Evolutionary conservation across 2,888 invertebrate species (phyloP).

Genomic region (Esperia sulphurella): DNA sequence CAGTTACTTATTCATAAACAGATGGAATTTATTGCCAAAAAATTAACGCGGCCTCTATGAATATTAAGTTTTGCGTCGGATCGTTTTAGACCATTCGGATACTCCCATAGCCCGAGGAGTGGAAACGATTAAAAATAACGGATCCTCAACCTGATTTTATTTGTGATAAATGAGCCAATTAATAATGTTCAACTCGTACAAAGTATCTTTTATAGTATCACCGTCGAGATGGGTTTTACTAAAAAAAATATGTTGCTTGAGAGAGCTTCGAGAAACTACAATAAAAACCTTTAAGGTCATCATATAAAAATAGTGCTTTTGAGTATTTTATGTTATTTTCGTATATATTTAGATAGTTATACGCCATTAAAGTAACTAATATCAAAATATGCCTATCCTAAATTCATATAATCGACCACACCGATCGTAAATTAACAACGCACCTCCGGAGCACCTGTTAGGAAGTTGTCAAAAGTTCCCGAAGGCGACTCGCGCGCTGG

Average conservation of each 20-base stretch:
- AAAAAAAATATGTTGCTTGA: background rate
- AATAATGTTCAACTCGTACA: conserved; percentile 5
- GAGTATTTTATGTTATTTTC: background rate
- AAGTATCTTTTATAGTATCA: conserved; percentile 1
- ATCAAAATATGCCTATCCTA: background rate
- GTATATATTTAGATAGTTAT: background rate
- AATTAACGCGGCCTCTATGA: conserved; percentile 9
- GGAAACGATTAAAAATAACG: conserved; percentile 8
- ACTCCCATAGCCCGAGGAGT: conserved; percentile 7
- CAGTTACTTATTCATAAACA: conserved; percentile 22
- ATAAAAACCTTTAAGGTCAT: background rate
- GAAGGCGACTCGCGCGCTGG: conserved; percentile 40
- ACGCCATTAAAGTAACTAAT: no score
- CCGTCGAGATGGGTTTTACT: background rate
- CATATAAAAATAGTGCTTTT: background rate
- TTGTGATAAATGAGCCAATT: conserved; percentile 13
- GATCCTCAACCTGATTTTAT: conserved; percentile 9
- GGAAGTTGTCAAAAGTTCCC: conserved; percentile 49
- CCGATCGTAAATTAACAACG: conserved; percentile 24
- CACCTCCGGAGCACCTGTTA: conserved; percentile 41
- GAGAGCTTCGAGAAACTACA: background rate
- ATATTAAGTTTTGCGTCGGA: conserved; percentile 9
- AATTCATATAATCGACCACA: background rate
- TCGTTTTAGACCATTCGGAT: conserved; percentile 1
- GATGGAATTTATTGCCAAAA: conserved; percentile 11